Conservation (phyloP, 2,113 vertebrate genomes). For the Stegastes partitus region DNA sequence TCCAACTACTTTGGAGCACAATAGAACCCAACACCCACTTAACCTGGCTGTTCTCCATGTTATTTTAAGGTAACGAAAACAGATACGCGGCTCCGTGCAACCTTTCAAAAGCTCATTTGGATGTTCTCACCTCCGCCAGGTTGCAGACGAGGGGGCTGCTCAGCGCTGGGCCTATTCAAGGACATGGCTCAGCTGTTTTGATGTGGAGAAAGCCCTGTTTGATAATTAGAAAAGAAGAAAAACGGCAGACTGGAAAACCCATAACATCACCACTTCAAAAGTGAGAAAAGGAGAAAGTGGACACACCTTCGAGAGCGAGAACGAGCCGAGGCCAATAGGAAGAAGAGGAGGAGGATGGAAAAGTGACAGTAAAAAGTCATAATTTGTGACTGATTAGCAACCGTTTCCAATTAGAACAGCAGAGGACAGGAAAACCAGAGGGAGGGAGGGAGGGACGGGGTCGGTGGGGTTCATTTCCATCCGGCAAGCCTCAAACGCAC, state of each 20-base stretch:
- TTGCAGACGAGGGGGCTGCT: constrained; percentile 55
- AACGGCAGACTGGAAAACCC: constrained; percentile 76
- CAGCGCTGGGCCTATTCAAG: constrained; percentile 54
- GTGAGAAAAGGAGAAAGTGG: constrained; percentile 51
- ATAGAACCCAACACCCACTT: constrained; percentile 59
- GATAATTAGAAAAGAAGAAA: constrained; percentile 72
- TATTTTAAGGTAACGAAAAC: constrained; percentile 60
- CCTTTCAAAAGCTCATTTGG: constrained; percentile 27
- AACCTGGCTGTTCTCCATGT: constrained; percentile 50
- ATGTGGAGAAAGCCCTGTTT: constrained; percentile 81
- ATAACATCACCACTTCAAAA: constrained; percentile 72
- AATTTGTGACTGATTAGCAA: constrained; percentile 83
- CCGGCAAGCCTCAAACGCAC: constrained; percentile 60
- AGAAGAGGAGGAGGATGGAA: constrained; percentile 43
- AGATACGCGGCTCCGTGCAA: constrained; percentile 18
- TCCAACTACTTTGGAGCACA: constrained; percentile 56
- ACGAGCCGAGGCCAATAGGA: constrained; percentile 13
- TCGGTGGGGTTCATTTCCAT: constrained; percentile 70
- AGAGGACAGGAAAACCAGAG: constrained; percentile 65
- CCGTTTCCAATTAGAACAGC: constrained; percentile 79
- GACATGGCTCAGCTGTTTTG: constrained; percentile 65
- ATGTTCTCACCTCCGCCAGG: constrained; percentile 55
- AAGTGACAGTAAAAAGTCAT: constrained; percentile 73
- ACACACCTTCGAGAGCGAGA: constrained; percentile 26
- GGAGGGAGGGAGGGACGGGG: constrained; percentile 61